Evolutionary conservation across 1,140 invertebrate species (phyloP).

Genomic region (Dryas iulia): DNA sequence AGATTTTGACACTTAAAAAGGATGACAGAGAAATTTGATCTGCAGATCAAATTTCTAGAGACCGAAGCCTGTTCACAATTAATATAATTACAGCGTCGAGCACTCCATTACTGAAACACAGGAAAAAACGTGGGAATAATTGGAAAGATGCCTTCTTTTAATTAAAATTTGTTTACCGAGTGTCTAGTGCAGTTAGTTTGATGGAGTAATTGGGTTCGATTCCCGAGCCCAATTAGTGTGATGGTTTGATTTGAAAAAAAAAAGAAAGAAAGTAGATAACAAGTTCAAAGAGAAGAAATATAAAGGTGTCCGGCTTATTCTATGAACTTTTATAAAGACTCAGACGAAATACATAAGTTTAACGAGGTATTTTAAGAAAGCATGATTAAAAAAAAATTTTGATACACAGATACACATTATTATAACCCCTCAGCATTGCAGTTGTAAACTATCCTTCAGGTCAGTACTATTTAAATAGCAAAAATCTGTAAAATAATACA

Average conservation of each 20-base stretch:
- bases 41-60: slow-evolving; percentile 9
- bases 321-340: no score
- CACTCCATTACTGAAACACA: neutral
- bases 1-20: slow-evolving; percentile 3
- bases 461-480: no score
- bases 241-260: neutral
- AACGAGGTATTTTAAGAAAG: no score
- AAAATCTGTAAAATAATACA: no score
- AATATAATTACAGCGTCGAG: slow-evolving; percentile 13
- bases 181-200: neutral
- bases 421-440: no score
- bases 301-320: no score
- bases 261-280: no score
- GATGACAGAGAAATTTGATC: neutral
- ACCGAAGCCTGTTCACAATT: neutral
- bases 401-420: no score
- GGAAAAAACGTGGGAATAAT: slow-evolving; percentile 11
- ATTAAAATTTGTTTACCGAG: slow-evolving; percentile 19
- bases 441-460: no score
- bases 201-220: neutral
- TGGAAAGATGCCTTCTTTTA: slow-evolving; percentile 15
- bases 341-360: no score
- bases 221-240: neutral
- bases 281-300: no score
- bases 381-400: no score